Conservation (phyloP, 2,888 invertebrate genomes). For the Hyles lineata region DNA sequence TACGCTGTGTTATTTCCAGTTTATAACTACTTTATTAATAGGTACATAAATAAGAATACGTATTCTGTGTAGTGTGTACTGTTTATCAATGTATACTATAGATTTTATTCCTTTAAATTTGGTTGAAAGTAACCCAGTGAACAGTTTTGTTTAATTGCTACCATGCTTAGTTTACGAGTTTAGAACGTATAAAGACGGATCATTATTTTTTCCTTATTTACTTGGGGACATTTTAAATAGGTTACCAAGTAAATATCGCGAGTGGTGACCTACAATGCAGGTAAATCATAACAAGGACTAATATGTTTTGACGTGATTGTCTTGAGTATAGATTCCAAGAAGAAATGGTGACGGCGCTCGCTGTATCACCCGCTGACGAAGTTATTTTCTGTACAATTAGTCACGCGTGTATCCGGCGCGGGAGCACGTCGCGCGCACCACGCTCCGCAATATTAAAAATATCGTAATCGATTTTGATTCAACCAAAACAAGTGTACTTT, state of each 20-base stretch:
- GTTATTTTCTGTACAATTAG: slow-evolving; percentile 84
- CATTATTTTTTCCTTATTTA: neutral
- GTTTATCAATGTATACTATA: too few relatives aligned
- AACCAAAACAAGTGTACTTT: neutral
- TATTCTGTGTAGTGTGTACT: too few relatives aligned
- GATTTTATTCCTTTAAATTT: too few relatives aligned
- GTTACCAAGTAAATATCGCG: neutral
- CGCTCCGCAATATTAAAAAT: slow-evolving; percentile 43
- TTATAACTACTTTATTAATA: neutral
- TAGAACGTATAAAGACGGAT: too few relatives aligned
- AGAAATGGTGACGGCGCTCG: slow-evolving; percentile 73
- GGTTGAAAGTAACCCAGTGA: too few relatives aligned
- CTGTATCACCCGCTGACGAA: slow-evolving; percentile 81
- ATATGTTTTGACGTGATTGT: slow-evolving; percentile 32
- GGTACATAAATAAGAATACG: too few relatives aligned
- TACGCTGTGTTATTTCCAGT: neutral
- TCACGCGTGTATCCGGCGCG: slow-evolving; percentile 82
- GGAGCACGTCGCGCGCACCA: slow-evolving; percentile 62
- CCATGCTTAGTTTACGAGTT: too few relatives aligned
- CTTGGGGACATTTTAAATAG: neutral
- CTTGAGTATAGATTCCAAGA: slow-evolving; percentile 75
- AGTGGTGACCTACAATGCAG: slow-evolving; percentile 6
- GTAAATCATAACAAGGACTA: slow-evolving; percentile 18
- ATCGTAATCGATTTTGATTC: slow-evolving; percentile 26
- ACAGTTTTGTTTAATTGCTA: too few relatives aligned